phyloP scores from a whole-genome alignment of 2,113 vertebrate species.

The Varanus komodoensis region DNA sequence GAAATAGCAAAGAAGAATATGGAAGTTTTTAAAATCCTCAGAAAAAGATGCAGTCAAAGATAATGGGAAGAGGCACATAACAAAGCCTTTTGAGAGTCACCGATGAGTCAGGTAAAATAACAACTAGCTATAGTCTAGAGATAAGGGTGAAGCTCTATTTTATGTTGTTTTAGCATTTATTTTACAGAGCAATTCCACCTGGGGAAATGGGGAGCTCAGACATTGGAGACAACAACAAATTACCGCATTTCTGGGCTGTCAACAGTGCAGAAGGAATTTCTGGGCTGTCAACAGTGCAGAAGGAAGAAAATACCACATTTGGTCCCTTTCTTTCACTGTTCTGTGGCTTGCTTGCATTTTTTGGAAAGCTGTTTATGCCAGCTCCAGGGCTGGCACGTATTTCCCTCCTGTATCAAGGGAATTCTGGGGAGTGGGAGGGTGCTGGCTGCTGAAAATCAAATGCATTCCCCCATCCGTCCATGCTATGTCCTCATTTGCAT shows the following conservation, averaged over 20 bases:
- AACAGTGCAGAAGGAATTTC: no score
- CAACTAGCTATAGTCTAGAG: neutral
- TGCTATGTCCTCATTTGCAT: neutral
- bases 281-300: no score
- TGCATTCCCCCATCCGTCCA: neutral
- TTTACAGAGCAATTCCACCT: neutral
- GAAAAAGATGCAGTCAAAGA: neutral
- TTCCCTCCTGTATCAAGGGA: neutral
- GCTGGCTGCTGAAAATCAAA: neutral
- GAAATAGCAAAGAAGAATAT: neutral
- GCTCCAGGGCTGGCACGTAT: neutral
- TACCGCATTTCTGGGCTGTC: no score
- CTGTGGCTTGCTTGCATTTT: neutral
- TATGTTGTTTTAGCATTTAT: neutral
- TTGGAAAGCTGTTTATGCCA: neutral
- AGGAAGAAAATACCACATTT: neutral
- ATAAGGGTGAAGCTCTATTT: neutral
- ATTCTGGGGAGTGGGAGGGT: neutral
- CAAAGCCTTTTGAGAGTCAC: neutral
- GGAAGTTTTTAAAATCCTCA: neutral
- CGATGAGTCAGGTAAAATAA: neutral
- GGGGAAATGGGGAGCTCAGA: neutral
- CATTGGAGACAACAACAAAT: neutral
- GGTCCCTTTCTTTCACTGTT: neutral
- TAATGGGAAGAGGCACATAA: neutral